Conservation (phyloP, 2,113 vertebrate genomes). For the Phaetusa simplex region DNA sequence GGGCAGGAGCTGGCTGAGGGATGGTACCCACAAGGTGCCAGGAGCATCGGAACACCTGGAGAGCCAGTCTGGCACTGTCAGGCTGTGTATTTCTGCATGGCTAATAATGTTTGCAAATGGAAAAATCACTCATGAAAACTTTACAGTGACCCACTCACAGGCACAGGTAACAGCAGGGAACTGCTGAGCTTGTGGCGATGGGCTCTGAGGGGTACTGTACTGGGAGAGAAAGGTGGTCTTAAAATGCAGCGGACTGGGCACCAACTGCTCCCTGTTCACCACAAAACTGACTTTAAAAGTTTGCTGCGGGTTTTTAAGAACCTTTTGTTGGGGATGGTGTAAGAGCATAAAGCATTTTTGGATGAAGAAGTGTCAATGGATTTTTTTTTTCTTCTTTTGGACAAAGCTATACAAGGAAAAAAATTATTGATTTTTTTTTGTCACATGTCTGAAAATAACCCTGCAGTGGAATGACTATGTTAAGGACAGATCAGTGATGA, state of each 20-base stretch:
- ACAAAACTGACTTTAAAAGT: background rate
- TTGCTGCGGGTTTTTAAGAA: background rate
- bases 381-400: background rate
- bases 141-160: fast-evolving
- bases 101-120: background rate
- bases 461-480: background rate
- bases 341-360: background rate
- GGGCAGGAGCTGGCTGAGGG: background rate
- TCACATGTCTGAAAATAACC: background rate
- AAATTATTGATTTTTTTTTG: background rate
- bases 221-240: background rate
- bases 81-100: background rate
- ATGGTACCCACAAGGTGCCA: background rate
- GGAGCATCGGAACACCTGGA: background rate
- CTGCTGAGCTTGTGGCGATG: background rate
- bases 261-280: fast-evolving
- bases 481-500: background rate
- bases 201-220: background rate
- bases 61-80: background rate
- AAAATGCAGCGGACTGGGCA: background rate
- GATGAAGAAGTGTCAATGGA: background rate
- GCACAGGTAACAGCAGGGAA: background rate
- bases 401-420: background rate
- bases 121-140: background rate
- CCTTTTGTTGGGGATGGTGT: background rate